Evolutionary conservation across 2,888 invertebrate genomes (phyloP), one percentile per base, ranked within the genome.

Genomic region (Polylopha cassiicola): DNA sequence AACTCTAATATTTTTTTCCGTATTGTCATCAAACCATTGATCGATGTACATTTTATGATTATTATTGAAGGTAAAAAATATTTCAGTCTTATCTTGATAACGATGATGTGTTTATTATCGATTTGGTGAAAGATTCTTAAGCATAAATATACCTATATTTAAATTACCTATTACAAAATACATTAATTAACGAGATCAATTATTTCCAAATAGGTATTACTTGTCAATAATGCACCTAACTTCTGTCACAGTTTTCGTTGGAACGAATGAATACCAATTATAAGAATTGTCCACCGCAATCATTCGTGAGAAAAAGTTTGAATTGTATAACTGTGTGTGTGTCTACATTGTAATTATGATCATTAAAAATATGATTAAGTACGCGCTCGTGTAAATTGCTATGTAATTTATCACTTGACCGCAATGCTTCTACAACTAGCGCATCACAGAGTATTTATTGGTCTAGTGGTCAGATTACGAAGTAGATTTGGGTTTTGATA

Each of bases 61-160:
- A 9, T 11, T 9, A 23, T 23, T 9, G 9, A 23, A 11, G 23
- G 11, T 5, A 11, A 11, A 23, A 5, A 11, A 11, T 11, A 21
- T 2, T 8, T 21, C 3, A 3, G 24, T 14, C 15, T 17, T 20
- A 23, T 26, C 33, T 2, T 32, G 24, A 26, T 31, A 30, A 36
- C 34, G 37, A 50, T 29, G 44, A 45, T 44, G 37, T 44, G 34
- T 43, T 43, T 34, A 48, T 54, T 48, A 41, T 51, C 45, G 29
- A 33, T 32, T 37, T 30, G 31, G 46, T 41, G 13, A 20, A 46
- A 44, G 39, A 28, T 36, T 48, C 33, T 42, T 41, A 37, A 29
- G 37, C 36, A 32, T 47, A 39, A n/a, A n/a, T n/a, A n/a, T n/a
- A n/a, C n/a, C n/a, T n/a, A n/a, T n/a, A n/a, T n/a, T n/a, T n/a